Percentiles rank a stretch among this genome's conserved stretches.
phyloP scores from a whole-genome alignment of 1,140 invertebrate species.

The Nasonia longicornis region DNA sequence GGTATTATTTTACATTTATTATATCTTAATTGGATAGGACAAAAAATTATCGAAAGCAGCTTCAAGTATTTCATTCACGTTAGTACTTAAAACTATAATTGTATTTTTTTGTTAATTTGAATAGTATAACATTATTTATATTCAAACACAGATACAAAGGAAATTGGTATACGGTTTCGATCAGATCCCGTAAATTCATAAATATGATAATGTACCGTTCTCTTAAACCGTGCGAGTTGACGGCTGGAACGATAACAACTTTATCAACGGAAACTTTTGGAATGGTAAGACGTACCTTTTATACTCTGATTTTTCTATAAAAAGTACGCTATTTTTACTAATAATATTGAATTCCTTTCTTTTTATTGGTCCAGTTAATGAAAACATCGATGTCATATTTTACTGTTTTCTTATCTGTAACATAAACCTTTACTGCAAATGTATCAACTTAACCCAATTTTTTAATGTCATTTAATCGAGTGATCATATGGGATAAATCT shows the following conservation, averaged over 20 bases:
- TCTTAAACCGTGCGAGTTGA: neutral
- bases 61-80: slow-evolving; percentile 1
- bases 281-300: neutral
- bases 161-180: neutral
- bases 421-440: neutral
- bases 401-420: neutral
- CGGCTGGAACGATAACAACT: neutral
- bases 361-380: neutral
- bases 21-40: neutral
- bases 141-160: neutral
- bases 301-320: no score
- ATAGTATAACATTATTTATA: no score
- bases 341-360: neutral
- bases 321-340: no score
- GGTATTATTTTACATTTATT: neutral
- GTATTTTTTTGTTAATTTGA: no score
- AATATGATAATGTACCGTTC: neutral
- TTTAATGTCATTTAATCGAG: no score
- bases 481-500: no score
- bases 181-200: neutral
- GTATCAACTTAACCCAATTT: no score
- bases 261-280: neutral
- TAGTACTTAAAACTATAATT: neutral
- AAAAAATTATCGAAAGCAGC: slow-evolving; percentile 19
- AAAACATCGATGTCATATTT: neutral